Percentiles rank a stretch among this genome's conserved stretches.
Evolutionary conservation across 2,113 vertebrate genomes (phyloP).

Genomic region (Semicossyphus pulcher): DNA sequence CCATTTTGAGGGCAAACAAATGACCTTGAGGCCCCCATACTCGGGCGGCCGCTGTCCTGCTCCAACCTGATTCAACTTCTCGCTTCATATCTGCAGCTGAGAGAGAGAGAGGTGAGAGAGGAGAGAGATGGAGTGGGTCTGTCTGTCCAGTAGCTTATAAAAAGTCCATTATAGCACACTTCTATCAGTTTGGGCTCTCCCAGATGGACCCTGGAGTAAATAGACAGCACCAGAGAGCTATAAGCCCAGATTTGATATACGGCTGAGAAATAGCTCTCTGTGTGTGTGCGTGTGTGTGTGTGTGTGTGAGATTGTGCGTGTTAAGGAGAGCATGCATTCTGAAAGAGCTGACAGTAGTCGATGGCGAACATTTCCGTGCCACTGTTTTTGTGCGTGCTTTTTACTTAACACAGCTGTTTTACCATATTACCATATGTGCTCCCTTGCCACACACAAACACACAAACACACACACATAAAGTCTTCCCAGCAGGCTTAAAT

Average conservation of each 20-base stretch:
- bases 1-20: conserved; percentile 65
- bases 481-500: conserved; percentile 72
- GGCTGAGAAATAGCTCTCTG: conserved; percentile 59
- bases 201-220: conserved; percentile 79
- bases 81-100: conserved; percentile 69
- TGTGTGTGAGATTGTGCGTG: conserved; percentile 3
- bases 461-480: conserved; percentile 22
- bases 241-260: conserved; percentile 78
- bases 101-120: conserved; percentile 26
- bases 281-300: conserved; percentile 17
- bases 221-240: conserved; percentile 75
- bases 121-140: conserved; percentile 70
- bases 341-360: conserved; percentile 34
- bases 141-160: conserved; percentile 81
- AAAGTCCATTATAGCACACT: conserved; percentile 79
- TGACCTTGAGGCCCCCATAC: conserved; percentile 64
- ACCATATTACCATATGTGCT: conserved; percentile 46
- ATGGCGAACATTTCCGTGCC: conserved; percentile 23
- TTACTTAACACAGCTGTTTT: conserved; percentile 62
- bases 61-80: conserved; percentile 66
- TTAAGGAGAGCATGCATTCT: conserved; percentile 30
- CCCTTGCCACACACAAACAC: conserved; percentile 29
- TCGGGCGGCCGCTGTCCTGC: conserved; percentile 44
- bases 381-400: conserved; percentile 34
- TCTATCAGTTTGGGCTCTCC: conserved; percentile 79